These are phyloP conservation scores for Oceanodroma leucorhoa DNA, from an alignment of 2,797 vertebrate species.

Conservation along the genomic window DNA sequence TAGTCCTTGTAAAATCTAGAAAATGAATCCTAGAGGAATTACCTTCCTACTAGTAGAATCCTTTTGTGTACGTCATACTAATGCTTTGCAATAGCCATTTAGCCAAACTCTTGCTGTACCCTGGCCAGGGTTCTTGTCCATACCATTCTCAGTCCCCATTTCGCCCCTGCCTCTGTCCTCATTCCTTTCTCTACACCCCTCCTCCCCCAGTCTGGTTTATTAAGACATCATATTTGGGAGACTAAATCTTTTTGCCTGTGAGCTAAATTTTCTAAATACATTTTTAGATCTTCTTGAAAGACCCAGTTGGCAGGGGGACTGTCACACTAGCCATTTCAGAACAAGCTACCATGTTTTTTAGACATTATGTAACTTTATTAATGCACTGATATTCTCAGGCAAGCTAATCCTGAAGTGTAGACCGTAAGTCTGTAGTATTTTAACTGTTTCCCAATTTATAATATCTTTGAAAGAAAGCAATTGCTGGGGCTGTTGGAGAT, in stretches of 20 bases:
- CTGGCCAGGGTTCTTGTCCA: background rate
- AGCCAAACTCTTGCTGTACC: background rate
- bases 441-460: background rate
- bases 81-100: background rate
- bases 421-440: background rate
- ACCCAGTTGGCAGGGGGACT: background rate
- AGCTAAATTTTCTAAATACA: background rate
- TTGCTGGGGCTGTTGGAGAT: background rate
- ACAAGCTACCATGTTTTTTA: background rate
- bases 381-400: background rate
- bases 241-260: background rate
- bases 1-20: background rate
- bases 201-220: background rate
- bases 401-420: background rate
- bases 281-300: background rate
- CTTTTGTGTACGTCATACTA: background rate
- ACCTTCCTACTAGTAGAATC: background rate
- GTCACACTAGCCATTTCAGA: background rate
- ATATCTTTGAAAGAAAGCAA: background rate
- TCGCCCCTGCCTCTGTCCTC: background rate
- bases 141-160: background rate
- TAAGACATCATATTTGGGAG: background rate
- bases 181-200: background rate
- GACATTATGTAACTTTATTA: background rate
- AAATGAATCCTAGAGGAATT: background rate